phyloP scores from a whole-genome alignment of 2,888 invertebrate genomes.

The Spatulosminthurus flaviceps region DNA sequence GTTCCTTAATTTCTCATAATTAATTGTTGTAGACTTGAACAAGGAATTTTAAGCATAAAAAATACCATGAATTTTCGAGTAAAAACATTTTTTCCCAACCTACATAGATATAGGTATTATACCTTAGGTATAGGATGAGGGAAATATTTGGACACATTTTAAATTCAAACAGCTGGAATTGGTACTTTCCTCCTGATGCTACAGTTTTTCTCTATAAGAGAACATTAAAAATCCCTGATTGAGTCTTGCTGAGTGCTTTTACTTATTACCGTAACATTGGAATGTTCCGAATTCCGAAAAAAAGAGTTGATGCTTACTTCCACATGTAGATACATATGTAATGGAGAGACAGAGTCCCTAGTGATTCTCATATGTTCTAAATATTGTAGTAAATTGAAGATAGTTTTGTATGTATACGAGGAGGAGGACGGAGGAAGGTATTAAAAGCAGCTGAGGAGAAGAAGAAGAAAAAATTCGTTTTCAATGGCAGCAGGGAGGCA shows the following conservation, averaged over 20 bases:
- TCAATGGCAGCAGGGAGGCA: slow-evolving; percentile 64
- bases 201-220: not conserved
- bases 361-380: slow-evolving; percentile 23
- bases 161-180: not conserved
- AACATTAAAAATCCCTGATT: slow-evolving; percentile 40
- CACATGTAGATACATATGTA: no score
- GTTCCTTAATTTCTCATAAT: not conserved
- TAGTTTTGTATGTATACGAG: slow-evolving; percentile 19
- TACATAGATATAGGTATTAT: no score
- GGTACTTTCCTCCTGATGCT: not conserved
- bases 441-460: slow-evolving; percentile 32
- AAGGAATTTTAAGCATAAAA: not conserved
- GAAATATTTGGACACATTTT: slow-evolving; percentile 19
- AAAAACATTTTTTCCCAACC: no score
- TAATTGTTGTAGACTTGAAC: not conserved
- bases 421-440: slow-evolving; percentile 22
- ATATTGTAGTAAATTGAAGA: slow-evolving; percentile 45
- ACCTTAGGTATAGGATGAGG: not conserved
- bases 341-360: no score
- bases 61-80: not conserved
- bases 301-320: slow-evolving; percentile 20
- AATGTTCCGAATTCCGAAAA: slow-evolving; percentile 37
- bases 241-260: slow-evolving; percentile 31
- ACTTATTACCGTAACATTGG: slow-evolving; percentile 30
- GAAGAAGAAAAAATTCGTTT: slow-evolving; percentile 63